These are phyloP conservation scores for Tenebrio molitor DNA, from an alignment of 1,140 invertebrate genomes.

Conservation along the genomic window DNA sequence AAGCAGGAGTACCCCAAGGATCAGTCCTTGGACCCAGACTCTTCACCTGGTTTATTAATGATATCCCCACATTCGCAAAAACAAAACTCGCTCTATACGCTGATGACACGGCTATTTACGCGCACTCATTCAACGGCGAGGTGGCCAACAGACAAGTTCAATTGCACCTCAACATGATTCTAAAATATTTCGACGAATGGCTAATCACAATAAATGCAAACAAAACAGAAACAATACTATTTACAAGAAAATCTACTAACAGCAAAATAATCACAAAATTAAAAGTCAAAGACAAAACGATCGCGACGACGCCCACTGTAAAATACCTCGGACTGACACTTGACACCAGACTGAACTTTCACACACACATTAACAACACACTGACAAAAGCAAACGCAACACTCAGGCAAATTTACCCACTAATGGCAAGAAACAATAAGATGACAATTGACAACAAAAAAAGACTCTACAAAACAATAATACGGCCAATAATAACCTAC, in stretches of 20 bases:
- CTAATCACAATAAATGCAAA: slow-evolving; percentile 40
- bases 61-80: slow-evolving; percentile 47
- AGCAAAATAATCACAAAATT: slow-evolving; percentile 8
- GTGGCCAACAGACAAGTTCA: slow-evolving; percentile 39
- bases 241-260: slow-evolving; percentile 41
- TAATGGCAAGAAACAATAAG: slow-evolving; percentile 52
- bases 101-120: slow-evolving; percentile 62
- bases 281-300: background rate
- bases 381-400: slow-evolving; percentile 51
- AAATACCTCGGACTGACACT: slow-evolving; percentile 13
- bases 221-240: slow-evolving; percentile 40
- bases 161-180: slow-evolving; percentile 19
- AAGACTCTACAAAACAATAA: slow-evolving; percentile 50
- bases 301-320: background rate
- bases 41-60: slow-evolving; percentile 55
- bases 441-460: slow-evolving; percentile 56
- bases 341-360: background rate
- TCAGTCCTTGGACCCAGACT: slow-evolving; percentile 51
- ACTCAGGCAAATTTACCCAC: slow-evolving; percentile 44
- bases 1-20: slow-evolving; percentile 60
- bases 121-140: no score
- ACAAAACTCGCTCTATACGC: slow-evolving; percentile 58
- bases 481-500: slow-evolving; percentile 52
- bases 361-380: background rate
- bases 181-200: slow-evolving; percentile 38